These are phyloP conservation scores for Melanerpes formicivorus DNA, from an alignment of 2,113 vertebrate genomes.

Conservation along the genomic window DNA sequence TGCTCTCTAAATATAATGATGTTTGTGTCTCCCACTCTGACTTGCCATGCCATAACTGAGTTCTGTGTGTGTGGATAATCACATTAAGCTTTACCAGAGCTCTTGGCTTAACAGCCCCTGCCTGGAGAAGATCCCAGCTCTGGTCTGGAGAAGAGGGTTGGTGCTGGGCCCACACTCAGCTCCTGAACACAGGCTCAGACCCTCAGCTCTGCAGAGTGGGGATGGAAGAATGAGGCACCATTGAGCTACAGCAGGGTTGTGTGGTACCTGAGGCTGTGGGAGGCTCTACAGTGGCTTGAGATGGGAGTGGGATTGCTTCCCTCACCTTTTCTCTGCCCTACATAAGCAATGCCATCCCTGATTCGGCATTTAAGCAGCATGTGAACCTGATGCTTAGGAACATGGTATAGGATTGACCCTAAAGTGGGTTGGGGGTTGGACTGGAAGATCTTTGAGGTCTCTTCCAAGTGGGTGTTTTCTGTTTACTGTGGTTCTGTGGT, in stretches of 20 bases:
- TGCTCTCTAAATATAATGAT: neutral
- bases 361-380: too few species aligned
- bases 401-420: too few species aligned
- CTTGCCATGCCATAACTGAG: neutral
- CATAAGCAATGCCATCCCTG: neutral
- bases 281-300: too few species aligned
- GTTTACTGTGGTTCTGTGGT: too few species aligned
- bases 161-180: neutral
- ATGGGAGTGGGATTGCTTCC: neutral
- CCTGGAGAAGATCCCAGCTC: neutral
- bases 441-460: too few species aligned
- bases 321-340: neutral
- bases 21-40: neutral
- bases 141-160: neutral
- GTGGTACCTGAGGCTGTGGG: too few species aligned
- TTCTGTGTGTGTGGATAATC: neutral
- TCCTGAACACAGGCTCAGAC: neutral
- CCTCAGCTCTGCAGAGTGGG: neutral
- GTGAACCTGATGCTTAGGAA: too few species aligned
- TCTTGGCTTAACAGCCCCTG: neutral
- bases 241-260: fast-evolving
- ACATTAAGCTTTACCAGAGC: neutral
- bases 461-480: too few species aligned
- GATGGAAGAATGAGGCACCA: neutral
- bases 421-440: too few species aligned